These are phyloP conservation scores for Lepilemur ruficaudatus DNA, from an alignment of 2,797 vertebrate species.

Conservation along the genomic window DNA sequence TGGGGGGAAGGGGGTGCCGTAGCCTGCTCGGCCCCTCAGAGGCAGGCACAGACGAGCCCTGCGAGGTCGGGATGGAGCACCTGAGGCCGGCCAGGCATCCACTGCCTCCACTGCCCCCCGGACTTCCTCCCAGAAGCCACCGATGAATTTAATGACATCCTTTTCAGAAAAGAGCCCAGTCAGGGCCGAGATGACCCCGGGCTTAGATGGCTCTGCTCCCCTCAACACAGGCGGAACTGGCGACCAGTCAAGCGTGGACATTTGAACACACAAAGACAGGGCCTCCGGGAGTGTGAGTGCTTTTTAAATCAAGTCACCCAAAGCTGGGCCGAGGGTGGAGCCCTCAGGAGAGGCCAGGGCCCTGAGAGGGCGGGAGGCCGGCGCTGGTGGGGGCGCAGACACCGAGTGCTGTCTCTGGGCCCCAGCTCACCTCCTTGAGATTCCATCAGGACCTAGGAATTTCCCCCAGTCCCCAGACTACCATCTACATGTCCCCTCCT, in stretches of 20 bases:
- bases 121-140: conserved; percentile 17
- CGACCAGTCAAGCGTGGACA: background rate
- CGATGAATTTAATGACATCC: background rate
- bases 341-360: background rate
- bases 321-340: background rate
- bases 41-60: accelerated
- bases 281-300: background rate
- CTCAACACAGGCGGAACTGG: background rate
- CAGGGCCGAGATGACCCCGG: background rate
- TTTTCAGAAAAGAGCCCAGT: background rate
- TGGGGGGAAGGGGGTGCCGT: background rate
- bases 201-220: background rate
- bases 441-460: background rate
- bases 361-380: background rate
- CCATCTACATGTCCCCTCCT: background rate
- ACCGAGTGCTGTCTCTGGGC: background rate
- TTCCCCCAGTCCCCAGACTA: background rate
- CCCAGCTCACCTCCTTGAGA: background rate
- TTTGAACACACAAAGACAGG: background rate
- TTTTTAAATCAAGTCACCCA: conserved; percentile 24
- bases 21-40: accelerated
- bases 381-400: too few relatives aligned
- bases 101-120: background rate
- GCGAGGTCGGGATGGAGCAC: background rate
- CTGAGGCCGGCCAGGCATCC: background rate